These are phyloP conservation scores for Trochalopteron elliotii DNA, from an alignment of 2,113 vertebrate species.

Conservation along the genomic window DNA sequence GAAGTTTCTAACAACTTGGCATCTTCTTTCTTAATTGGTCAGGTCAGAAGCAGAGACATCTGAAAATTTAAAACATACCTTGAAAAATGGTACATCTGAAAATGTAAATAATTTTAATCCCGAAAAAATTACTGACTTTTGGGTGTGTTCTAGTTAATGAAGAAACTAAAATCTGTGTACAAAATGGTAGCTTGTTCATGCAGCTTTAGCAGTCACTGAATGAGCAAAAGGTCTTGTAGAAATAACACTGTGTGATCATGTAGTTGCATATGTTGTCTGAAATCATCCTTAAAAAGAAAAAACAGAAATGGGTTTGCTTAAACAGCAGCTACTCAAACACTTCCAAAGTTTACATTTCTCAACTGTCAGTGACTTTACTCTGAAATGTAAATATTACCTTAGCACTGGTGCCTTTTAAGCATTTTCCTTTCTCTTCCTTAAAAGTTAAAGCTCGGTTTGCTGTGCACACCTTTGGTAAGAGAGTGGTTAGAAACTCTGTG, in stretches of 20 bases:
- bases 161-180: not conserved
- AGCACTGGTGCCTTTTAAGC: not conserved
- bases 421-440: slow-evolving; percentile 7
- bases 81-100: not conserved
- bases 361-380: slow-evolving; percentile 1
- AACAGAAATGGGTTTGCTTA: slow-evolving; percentile 20
- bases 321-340: slow-evolving; percentile 58
- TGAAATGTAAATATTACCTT: slow-evolving; percentile 44
- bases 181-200: not conserved
- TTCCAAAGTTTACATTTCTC: slow-evolving; percentile 43
- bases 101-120: not conserved
- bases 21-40: not conserved
- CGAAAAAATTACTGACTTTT: not conserved
- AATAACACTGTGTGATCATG: not conserved
- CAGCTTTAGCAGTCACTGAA: not conserved
- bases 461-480: accelerated
- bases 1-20: not conserved
- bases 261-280: not conserved
- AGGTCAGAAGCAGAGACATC: not conserved
- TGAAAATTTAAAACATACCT: not conserved
- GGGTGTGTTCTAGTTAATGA: not conserved
- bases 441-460: not conserved
- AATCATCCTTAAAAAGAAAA: not conserved
- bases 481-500: not conserved
- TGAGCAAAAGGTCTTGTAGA: not conserved